Base-by-base conservation (phyloP, 2,797 vertebrate species). In the Acipenser ruthenus region DNA sequence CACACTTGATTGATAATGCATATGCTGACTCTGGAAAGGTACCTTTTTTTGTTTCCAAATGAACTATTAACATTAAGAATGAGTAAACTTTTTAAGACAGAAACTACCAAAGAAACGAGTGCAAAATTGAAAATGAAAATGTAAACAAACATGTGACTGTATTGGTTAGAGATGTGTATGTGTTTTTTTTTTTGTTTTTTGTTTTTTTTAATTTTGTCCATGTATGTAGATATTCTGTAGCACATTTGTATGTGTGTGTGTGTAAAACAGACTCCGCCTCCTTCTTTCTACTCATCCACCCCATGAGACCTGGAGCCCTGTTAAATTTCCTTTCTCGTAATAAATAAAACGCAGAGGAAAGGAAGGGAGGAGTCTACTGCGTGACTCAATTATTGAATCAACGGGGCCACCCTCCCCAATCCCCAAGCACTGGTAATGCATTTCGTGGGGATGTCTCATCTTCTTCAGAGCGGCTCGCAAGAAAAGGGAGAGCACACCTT, bases 401-500 rank as follows among this genome's bases (percentile, higher is more conserved):
- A 60, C 12, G 75, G 79, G 53, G 6, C 78, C 81, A 79, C 79
- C 87, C 84, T 81, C 79, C 69, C 72, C 37, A 37, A 5, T 37
- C 37, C 37, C 71, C 71, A 74, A 72, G 69, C 77, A 3, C 12
- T 11, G 75, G 72, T 77, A 72, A 86, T 91, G 88, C 83, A 88
- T 88, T 89, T 84, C 85, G 79, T 83, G 78, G 85, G 82, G 79
- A 37, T 37, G 83, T 84, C 82, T 79, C 68, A 67, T 72, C 68
- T 71, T 74, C 77, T 51, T 70, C 63, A 73, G 76, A 79, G 79
- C 82, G 77, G 74, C 86, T 84, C 76, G 69, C 75, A 70, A 75
- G 76, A 73, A 68, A 69, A 67, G 69, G 51, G 65, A 67, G 65
- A 73, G 64, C 84, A 86, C 82, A 83, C 86, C 84, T 88, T 77